Evolutionary conservation across 2,113 vertebrate genomes (phyloP), one percentile per base, ranked within the genome.

Genomic region (Chinchilla lanigera): DNA sequence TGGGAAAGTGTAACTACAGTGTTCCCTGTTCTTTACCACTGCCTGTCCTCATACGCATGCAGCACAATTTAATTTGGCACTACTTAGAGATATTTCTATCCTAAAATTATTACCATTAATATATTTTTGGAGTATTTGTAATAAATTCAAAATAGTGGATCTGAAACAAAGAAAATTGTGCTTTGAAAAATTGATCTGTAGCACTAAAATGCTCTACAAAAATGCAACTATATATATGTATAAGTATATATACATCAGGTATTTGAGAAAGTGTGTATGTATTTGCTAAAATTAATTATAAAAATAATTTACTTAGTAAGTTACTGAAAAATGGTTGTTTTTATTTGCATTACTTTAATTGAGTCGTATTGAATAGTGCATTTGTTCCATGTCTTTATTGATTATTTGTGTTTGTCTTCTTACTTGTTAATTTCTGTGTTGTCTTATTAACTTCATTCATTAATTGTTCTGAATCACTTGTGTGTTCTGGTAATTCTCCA

Each of bases 241-340:
- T 50, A 50, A 50, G n/a, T n/a, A 50, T 9, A 6, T 9, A 50
- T 9, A 50, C 47, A 56, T 0, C 19, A 41, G 63, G 22, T 65
- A n/a, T 52, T 5, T 58, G 33, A 82, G 52, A 77, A 58, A 13
- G 4, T 60, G n/a, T 61, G 8, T 30, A 16, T 38, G 38, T 86
- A 13, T 87, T 95, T 84, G 58, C 35, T 35, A 75, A 20, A n/a
- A 54, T 9, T 90, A 41, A 41, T 73, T 61, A 7, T 94, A 56
- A 71, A 35, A 65, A 63, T 73, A 89, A 61, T 89, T 63, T 33
- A 47, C 16, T 86, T 65, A 83, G 71, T 22, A 88, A 38, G 56
- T 96, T 47, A 93, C n/a, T 88, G 61, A 93, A 22, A 75, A 73
- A 52, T 86, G 20, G 26, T 73, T 86, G 44, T 67, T 93, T 89